A percentile compares a stretch with the other conserved stretches of the same genome.
phyloP scores from a whole-genome alignment of 2,888 invertebrate genomes.

The Tenthredo amoena region DNA sequence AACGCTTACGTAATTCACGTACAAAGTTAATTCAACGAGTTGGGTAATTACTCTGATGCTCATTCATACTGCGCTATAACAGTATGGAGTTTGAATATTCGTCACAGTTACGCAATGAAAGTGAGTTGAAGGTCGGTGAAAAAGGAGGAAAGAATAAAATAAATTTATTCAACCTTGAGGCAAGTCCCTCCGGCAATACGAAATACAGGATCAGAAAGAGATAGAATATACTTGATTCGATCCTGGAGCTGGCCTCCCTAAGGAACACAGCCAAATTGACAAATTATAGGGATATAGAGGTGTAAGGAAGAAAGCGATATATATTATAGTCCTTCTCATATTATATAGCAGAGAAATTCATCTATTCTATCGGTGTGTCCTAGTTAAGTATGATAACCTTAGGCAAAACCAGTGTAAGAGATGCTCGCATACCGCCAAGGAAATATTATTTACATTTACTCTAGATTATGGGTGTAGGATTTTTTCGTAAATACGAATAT shows the following conservation, averaged over 20 bases:
- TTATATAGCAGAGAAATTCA: no score
- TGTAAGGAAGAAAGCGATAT: background rate
- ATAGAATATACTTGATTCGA: background rate
- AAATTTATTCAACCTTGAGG: background rate
- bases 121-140: background rate
- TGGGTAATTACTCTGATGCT: background rate
- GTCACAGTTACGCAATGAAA: background rate
- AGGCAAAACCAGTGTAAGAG: no score
- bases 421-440: no score
- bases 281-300: background rate
- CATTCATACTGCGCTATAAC: background rate
- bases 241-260: background rate
- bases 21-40: background rate
- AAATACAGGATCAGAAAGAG: background rate
- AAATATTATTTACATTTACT: no score
- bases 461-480: no score
- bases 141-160: background rate
- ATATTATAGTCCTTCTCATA: no score
- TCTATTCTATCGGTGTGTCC: no score
- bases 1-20: background rate
- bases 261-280: background rate
- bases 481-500: no score
- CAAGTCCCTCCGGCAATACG: constrained; percentile 2
- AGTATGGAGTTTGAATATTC: background rate
- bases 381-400: no score